phyloP scores from a whole-genome alignment of 2,888 invertebrate species.

The Caenorhabditis sp. region DNA sequence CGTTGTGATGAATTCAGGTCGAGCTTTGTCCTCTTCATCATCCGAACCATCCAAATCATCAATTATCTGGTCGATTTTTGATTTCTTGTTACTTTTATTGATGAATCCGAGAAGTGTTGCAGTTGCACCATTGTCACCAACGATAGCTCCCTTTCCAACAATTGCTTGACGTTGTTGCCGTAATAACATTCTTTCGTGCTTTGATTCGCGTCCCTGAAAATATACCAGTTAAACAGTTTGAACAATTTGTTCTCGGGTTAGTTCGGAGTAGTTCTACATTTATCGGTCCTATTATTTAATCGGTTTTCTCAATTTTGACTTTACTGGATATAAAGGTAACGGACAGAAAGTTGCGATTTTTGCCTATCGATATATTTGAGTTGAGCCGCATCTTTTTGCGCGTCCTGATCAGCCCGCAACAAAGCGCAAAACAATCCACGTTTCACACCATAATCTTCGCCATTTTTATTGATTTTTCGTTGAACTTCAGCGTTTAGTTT shows the following conservation, averaged over 20 bases:
- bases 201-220: conserved; percentile 64
- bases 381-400: conserved; percentile 56
- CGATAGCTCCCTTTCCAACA: conserved; percentile 47
- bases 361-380: conserved; percentile 66
- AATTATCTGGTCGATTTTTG: conserved; percentile 30
- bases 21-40: conserved; percentile 32
- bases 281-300: too few relatives aligned
- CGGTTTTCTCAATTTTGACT: too few relatives aligned
- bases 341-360: conserved; percentile 63
- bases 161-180: conserved; percentile 59
- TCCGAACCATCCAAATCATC: conserved; percentile 24
- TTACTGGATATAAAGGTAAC: conserved; percentile 9
- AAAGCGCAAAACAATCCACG: conserved; percentile 42
- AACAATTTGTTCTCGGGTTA: too few relatives aligned
- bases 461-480: conserved; percentile 55
- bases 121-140: conserved; percentile 56
- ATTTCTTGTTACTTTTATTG: conserved; percentile 36
- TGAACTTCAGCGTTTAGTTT: conserved; percentile 47
- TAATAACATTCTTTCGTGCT: conserved; percentile 59
- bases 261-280: not conserved
- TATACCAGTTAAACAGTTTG: not conserved
- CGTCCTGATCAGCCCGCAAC: conserved; percentile 61
- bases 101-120: conserved; percentile 52
- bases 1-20: conserved; percentile 54
- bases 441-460: conserved; percentile 56